A percentile compares a stretch with the other conserved stretches of the same genome.
Evolutionary conservation across 1,140 invertebrate species (phyloP).

Genomic region (Drosophila cardini): DNA sequence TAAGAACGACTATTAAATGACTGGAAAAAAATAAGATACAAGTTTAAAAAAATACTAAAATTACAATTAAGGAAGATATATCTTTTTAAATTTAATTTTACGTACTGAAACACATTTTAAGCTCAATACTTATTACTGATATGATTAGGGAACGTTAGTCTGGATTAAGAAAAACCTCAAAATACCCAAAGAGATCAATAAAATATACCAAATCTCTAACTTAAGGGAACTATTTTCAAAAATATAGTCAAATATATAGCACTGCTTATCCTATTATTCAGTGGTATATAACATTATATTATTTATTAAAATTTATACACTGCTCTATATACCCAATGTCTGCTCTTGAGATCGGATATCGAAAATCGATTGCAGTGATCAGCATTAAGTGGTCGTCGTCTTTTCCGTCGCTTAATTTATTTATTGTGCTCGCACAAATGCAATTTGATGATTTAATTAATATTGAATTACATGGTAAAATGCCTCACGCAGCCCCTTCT

Average conservation of each 20-base stretch:
- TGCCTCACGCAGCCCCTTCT: background rate
- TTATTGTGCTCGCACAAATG: slow-evolving; percentile 73
- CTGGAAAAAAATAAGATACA: background rate
- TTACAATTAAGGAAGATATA: background rate
- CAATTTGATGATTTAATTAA: slow-evolving; percentile 82
- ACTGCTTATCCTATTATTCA: no score
- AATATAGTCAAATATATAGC: no score
- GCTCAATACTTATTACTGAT: no score
- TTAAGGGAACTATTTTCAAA: no score
- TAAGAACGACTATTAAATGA: slow-evolving; percentile 17
- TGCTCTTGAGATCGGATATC: background rate
- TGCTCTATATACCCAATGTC: slow-evolving; percentile 24
- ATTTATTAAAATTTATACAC: background rate
- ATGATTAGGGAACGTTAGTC: no score
- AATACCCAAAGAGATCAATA: no score
- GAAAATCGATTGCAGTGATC: slow-evolving; percentile 68
- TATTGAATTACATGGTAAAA: slow-evolving; percentile 70
- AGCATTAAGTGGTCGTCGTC: slow-evolving; percentile 59
- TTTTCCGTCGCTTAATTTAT: slow-evolving; percentile 70
- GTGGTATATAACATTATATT: background rate
- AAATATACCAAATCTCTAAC: no score
- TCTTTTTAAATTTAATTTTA: no score
- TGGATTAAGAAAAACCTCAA: no score
- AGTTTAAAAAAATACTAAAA: background rate
- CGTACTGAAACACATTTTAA: no score